Evolutionary conservation across 2,888 invertebrate genomes (phyloP).

Genomic region (Liopterus haemorrhoidalis): DNA sequence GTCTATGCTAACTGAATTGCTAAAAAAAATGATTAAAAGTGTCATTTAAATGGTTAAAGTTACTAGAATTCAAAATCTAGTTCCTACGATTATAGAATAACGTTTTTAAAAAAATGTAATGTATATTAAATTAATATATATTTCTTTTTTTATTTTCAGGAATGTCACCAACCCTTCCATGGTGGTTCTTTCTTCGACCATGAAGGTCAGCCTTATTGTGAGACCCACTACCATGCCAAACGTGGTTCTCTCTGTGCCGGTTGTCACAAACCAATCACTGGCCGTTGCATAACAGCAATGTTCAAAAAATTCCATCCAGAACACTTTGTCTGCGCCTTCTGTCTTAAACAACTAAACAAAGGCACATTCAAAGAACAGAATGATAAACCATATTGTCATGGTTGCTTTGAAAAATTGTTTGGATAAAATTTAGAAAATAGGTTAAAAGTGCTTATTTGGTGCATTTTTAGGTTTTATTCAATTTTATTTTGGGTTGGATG

Average conservation of each 20-base stretch:
- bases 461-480: background rate
- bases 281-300: conserved; percentile 98
- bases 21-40: too few species aligned
- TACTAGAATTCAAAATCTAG: too few species aligned
- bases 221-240: conserved; percentile 97
- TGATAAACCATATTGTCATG: conserved; percentile 97
- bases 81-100: too few species aligned
- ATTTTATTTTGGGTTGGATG: too few species aligned
- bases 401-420: conserved; percentile 95
- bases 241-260: conserved; percentile 95
- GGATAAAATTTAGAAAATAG: conserved; percentile 59
- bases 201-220: conserved; percentile 96
- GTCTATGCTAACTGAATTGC: too few species aligned
- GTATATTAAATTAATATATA: too few species aligned
- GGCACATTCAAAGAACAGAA: conserved; percentile 99
- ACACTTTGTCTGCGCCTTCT: conserved; percentile 99
- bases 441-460: background rate
- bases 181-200: conserved; percentile 98
- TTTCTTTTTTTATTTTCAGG: conserved; percentile 56
- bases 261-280: conserved; percentile 95
- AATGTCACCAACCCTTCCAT: conserved; percentile 93
- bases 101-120: too few species aligned
- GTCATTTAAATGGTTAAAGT: too few species aligned
- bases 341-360: conserved; percentile 94
- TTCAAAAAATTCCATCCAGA: conserved; percentile 98